Percentiles rank a stretch among this genome's conserved stretches.
Conservation (phyloP, 2,797 vertebrate genomes). For the Rousettus madagascariensis region DNA sequence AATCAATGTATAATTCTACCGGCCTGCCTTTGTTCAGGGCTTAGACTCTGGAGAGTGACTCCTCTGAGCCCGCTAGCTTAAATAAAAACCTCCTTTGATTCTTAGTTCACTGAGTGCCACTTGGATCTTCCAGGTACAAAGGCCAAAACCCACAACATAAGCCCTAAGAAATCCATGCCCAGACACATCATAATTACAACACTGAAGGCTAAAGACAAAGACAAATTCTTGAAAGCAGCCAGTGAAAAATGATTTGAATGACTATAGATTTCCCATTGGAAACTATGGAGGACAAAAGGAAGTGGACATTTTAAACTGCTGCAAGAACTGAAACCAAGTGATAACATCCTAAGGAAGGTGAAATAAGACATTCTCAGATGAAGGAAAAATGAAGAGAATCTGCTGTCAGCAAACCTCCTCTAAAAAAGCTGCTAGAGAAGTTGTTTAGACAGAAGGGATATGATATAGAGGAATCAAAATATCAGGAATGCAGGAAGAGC, state of each 20-base stretch:
- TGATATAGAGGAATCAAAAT: background rate
- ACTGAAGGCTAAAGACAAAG: background rate
- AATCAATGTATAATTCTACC: too few species aligned
- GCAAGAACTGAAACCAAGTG: background rate
- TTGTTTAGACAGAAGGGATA: background rate
- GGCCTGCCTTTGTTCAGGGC: too few species aligned
- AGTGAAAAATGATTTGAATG: background rate
- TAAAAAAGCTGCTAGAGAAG: background rate
- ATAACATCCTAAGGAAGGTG: background rate
- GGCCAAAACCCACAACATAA: background rate
- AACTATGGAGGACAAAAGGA: background rate
- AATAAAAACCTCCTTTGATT: too few species aligned
- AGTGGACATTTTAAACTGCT: background rate
- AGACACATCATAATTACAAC: background rate
- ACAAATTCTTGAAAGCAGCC: background rate
- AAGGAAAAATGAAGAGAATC: background rate
- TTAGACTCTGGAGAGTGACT: too few species aligned
- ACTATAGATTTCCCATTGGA: background rate
- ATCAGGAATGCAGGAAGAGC: background rate
- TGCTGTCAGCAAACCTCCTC: background rate
- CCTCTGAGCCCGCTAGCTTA: too few species aligned
- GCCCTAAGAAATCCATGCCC: background rate
- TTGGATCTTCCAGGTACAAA: too few species aligned
- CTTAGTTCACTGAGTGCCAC: too few species aligned
- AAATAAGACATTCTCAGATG: background rate